phyloP scores from a whole-genome alignment of 2,888 invertebrate species.

The Lasioglossum leucozonium region DNA sequence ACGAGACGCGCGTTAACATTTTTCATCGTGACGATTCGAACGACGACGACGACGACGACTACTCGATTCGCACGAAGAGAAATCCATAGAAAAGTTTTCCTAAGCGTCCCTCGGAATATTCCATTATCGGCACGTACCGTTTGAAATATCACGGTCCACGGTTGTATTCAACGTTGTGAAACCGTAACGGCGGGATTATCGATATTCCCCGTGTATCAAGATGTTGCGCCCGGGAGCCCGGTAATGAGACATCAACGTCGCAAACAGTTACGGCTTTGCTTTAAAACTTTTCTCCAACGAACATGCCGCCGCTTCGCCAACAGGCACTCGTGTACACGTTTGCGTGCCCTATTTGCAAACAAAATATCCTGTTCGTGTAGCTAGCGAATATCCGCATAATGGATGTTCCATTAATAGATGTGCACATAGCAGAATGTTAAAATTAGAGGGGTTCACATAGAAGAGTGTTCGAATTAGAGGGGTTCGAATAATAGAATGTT shows the following conservation, averaged over 20 bases:
- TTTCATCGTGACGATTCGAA: not conserved
- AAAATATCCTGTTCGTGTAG: not conserved
- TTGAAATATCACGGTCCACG: slow-evolving; percentile 12
- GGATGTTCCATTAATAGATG: not conserved
- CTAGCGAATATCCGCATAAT: not conserved
- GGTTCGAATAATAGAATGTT: too few species aligned
- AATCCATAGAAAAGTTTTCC: slow-evolving; percentile 42
- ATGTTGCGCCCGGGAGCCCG: slow-evolving; percentile 5
- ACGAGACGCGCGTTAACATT: not conserved
- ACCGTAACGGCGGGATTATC: slow-evolving; percentile 3
- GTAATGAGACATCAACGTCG: slow-evolving; percentile 66
- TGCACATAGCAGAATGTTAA: not conserved
- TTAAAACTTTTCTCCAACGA: slow-evolving; percentile 39
- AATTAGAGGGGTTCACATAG: accelerated
- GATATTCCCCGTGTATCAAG: slow-evolving; percentile 25
- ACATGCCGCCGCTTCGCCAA: not conserved
- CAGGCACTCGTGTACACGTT: not conserved
- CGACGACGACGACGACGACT: not conserved
- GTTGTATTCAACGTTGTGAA: slow-evolving; percentile 2
- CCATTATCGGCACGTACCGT: slow-evolving; percentile 32
- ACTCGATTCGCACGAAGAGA: slow-evolving; percentile 3
- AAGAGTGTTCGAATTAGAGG: too few species aligned
- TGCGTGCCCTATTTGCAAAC: not conserved
- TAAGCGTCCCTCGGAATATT: slow-evolving; percentile 33
- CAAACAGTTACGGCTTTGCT: slow-evolving; percentile 46